Evolutionary conservation across 2,888 invertebrate genomes (phyloP), one percentile per base, ranked within the genome.

Genomic region (Coelinius sp.): DNA sequence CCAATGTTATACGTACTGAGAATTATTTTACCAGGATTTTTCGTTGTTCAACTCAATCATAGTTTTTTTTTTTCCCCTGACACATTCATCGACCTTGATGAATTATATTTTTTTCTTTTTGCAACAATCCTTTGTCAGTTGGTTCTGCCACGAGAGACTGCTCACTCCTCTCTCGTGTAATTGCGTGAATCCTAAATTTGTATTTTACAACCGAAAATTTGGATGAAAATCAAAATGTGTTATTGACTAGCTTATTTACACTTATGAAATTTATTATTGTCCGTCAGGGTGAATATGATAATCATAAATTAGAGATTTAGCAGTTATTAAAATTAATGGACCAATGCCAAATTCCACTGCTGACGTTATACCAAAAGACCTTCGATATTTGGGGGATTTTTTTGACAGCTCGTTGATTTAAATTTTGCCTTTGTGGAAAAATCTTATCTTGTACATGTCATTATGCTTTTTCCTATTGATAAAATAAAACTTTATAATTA

Each of bases 201-300:
- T 31, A 56, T 20, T 59, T 59, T 20, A 59, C 35, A 35, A 35
- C 31, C n/a, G 59, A 20, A 31, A 31, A 27, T 59, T 35, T 59
- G 59, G 59, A 31, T 31, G 14, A 59, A 14, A 8, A 20, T 59
- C 59, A 59, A 59, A 12, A 20, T 35, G 2, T 14, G 20, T 35
- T 17, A 31, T 59, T 59, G 35, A 59, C 6, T 17, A 35, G 35
- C 27, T 35, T 59, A 59, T 59, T 59, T 59, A 59, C 59, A 35
- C 59, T 14, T 59, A 14, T 14, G 12, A 59, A 35, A 59, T 59
- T 59, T 59, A 59, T 59, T 59, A 59, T 59, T 59, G 59, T 59
- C 59, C 56, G n/a, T 10, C 59, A 20, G 20, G n/a, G 12, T 31
- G 27, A n/a, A 35, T 6, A 59, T 59, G 59, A 20, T 22, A 20